Conservation (phyloP, 1,140 invertebrate genomes). For the Cydia fagiglandana region DNA sequence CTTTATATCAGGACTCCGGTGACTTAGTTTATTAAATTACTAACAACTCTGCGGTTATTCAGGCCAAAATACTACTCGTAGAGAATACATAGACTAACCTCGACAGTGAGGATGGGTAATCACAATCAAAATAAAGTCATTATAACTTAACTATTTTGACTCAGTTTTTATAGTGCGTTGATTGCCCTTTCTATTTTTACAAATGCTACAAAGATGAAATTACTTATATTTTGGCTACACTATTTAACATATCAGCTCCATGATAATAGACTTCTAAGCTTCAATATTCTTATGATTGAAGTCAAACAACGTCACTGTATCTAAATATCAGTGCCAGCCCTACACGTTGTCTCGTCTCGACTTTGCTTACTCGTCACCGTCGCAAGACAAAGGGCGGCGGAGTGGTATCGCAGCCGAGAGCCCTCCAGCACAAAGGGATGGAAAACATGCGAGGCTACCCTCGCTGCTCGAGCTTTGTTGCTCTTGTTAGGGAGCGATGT, state of each 20-base stretch:
- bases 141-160: not conserved
- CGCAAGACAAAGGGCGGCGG: slow-evolving; percentile 25
- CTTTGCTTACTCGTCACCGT: slow-evolving; percentile 6
- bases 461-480: slow-evolving; percentile 15
- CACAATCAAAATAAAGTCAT: not conserved
- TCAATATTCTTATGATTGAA: not conserved
- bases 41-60: not conserved
- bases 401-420: slow-evolving; percentile 17
- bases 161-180: too few species aligned
- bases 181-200: too few species aligned
- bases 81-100: not conserved
- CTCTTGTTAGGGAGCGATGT: not conserved
- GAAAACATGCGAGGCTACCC: slow-evolving; percentile 8
- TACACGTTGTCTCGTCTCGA: not conserved
- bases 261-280: not conserved
- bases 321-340: not conserved
- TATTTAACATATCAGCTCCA: not conserved
- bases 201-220: too few species aligned
- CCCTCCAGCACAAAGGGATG: slow-evolving; percentile 11
- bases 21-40: not conserved
- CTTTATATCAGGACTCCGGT: too few species aligned
- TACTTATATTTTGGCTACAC: too few species aligned
- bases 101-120: not conserved
- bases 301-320: not conserved
- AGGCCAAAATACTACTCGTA: not conserved